Evolutionary conservation across 2,113 vertebrate species (phyloP), one percentile per base, ranked within the genome.

Genomic region (Silurus asotus): DNA sequence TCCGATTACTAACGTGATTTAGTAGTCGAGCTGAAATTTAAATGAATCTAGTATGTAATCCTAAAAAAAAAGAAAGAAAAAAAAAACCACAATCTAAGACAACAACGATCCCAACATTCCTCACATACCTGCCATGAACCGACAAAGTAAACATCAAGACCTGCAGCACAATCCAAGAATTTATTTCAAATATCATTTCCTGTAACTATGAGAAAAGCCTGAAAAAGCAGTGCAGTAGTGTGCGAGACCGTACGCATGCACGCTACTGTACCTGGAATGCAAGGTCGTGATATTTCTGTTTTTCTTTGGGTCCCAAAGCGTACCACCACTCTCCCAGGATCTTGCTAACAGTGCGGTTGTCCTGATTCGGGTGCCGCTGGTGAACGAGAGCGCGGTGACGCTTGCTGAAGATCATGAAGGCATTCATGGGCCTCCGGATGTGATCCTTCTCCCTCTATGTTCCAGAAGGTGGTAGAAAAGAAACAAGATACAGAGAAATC

Each of bases 311-410:
- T 28, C 97, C 97, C 89, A 98, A 93, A 0, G 97, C 97, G 0
- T 97, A 98, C 97, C 97, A 98, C 97, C 97, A 98, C 90, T 98
- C 97, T 48, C 97, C 97, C 88, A 98, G 94, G 90, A 98, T 98
- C 94, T 98, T 98, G 94, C 97, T 98, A 87, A 98, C 97, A 0
- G 97, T 98, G 82, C 97, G 95, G 92, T 98, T 98, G 94, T 98
- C 97, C 94, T 98, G 97, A 92, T 98, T 98, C 5, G 97, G 97
- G 89, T 98, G 97, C 19, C 97, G 94, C 90, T 98, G 97, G 89
- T 98, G 97, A 85, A 98, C 97, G 86, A 98, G 92, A 2, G 97
- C 97, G 37, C 97, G 95, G 90, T 98, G 97, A 1, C 97, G 94
- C 92, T 98, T 98, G 89, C 97, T 98, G 89, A 98, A 98, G 93